Evolutionary conservation across 2,888 invertebrate species (phyloP), one percentile per base, ranked within the genome.

Genomic region (Augochlorella aurata): DNA sequence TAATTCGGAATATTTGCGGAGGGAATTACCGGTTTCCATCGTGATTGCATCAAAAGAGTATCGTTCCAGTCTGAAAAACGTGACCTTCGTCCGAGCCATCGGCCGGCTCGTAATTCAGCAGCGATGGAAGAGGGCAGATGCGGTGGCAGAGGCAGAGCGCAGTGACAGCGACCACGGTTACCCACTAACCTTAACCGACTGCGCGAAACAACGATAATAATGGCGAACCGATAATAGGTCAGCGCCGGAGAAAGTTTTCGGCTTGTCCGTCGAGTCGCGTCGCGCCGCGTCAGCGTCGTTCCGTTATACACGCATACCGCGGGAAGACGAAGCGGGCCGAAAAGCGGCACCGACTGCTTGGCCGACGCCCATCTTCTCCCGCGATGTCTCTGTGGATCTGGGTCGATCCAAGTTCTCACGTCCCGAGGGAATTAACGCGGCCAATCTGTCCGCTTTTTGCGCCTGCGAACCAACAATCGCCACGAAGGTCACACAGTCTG

Each of bases 211-310:
- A 65, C 63, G 76, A 84, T 79, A 69, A 86, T 86, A 79, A 78
- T 78, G 73, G 70, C 52, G 29, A 54, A 29, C 58, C 72, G 77
- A 84, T 87, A 87, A 87, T 87, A 79, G 84, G 84, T 83, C 81
- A 84, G 49, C 79, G 76, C 18, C 77, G 84, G 88, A 75, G 87
- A 87, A 87, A 87, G 87, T 87, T 87, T 87, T 79, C 75, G 85
- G 72, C 79, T 68, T 79, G 85, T 72, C 77, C 50, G 63, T 52
- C 77, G 82, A 38, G 38, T 38, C 38, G 38, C 38, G 38, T 38
- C 38, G 38, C 38, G 38, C 3, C 38, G 38, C 38, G 38, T 38
- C 38, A 38, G 38, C 38, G 38, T 38, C 79, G 87, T 82, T 84
- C 87, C 88, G 87, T 87, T 87, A 87, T 84, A 71, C 38, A 38